A percentile compares a stretch with the other conserved stretches of the same genome.
These are phyloP conservation scores for Vidua macroura DNA, from an alignment of 2,113 vertebrate species.

Conservation along the genomic window DNA sequence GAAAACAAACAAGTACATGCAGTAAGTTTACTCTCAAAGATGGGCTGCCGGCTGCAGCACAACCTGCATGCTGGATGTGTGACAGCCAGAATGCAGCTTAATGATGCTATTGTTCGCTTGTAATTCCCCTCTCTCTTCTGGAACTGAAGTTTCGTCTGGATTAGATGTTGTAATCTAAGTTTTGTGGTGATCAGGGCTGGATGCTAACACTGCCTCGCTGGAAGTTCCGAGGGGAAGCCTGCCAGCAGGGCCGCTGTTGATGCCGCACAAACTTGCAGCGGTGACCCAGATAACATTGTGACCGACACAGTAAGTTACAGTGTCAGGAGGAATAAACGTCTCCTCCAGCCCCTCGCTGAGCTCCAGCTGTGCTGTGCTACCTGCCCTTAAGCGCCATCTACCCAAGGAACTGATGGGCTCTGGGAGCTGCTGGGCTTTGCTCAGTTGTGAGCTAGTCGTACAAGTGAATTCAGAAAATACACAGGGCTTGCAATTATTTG, in stretches of 20 bases:
- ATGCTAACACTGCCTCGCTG: accelerated
- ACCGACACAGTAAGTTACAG: constrained; percentile 56
- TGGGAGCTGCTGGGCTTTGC: neutral
- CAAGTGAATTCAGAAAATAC: neutral
- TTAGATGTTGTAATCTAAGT: neutral
- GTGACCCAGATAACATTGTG: constrained; percentile 61
- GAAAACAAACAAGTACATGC: neutral
- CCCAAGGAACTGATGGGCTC: neutral
- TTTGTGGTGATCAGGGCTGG: neutral
- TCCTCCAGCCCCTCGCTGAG: neutral
- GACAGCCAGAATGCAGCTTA: neutral
- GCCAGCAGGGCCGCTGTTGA: neutral
- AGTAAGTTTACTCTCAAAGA: neutral
- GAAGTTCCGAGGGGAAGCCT: neutral
- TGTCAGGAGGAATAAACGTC: constrained; percentile 64
- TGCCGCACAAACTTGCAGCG: neutral
- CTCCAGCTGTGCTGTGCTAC: constrained; percentile 49
- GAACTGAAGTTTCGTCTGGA: neutral
- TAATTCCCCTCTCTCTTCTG: neutral
- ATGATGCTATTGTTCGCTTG: neutral
- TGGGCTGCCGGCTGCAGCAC: neutral
- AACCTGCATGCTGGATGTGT: neutral
- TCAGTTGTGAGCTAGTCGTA: neutral
- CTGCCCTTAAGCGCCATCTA: constrained; percentile 48
- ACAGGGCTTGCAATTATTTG: neutral